Percentiles rank a stretch among this genome's conserved stretches.
phyloP scores from a whole-genome alignment of 2,888 invertebrate genomes.

The Acanthopleura granulata region DNA sequence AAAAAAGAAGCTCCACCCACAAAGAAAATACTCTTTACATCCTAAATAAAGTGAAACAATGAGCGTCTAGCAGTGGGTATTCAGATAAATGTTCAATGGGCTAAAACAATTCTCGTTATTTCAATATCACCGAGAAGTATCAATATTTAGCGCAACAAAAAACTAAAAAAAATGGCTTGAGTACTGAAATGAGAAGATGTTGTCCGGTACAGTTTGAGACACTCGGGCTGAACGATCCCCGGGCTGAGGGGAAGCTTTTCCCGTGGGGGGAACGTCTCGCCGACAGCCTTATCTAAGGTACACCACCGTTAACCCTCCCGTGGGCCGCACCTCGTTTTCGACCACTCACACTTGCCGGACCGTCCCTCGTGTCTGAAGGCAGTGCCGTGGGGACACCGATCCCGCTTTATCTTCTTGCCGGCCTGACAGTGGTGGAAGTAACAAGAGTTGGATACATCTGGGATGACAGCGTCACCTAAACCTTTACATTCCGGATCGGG shows the following conservation, averaged over 20 bases:
- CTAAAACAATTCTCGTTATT: slow-evolving; percentile 15
- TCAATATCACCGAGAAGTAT: too few species aligned
- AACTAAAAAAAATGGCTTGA: too few species aligned
- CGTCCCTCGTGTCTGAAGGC: slow-evolving; percentile 29
- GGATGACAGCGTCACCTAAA: background rate
- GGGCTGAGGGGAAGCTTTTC: too few species aligned
- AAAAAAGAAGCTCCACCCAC: too few species aligned
- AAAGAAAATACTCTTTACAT: too few species aligned
- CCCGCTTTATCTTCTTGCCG: slow-evolving; percentile 25
- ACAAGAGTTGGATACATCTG: background rate
- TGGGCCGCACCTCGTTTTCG: slow-evolving; percentile 13
- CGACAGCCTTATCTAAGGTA: too few species aligned
- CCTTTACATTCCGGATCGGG: slow-evolving; percentile 18
- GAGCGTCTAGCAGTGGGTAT: background rate
- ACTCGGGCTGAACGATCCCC: too few species aligned
- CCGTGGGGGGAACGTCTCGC: too few species aligned
- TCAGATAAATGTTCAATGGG: slow-evolving; percentile 20
- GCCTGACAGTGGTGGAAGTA: slow-evolving; percentile 15
- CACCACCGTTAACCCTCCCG: slow-evolving; percentile 1
- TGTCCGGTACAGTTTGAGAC: too few species aligned
- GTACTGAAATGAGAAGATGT: too few species aligned
- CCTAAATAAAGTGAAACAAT: too few species aligned
- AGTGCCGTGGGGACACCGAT: slow-evolving; percentile 43
- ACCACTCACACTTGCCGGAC: slow-evolving; percentile 40
- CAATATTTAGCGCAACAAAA: too few species aligned